phyloP scores from a whole-genome alignment of 2,888 invertebrate genomes.

The Crocallis elinguaria region DNA sequence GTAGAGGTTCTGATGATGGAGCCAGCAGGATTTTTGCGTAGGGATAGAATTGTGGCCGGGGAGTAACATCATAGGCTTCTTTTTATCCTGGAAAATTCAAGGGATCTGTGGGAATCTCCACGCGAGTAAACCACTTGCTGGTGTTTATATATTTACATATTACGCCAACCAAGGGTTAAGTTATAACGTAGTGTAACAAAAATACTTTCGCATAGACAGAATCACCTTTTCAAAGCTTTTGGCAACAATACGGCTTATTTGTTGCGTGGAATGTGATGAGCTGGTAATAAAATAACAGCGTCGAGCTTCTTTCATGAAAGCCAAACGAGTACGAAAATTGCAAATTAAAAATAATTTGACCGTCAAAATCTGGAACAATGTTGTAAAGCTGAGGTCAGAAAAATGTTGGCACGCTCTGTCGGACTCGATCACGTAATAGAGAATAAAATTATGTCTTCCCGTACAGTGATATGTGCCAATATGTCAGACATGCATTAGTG shows the following conservation, averaged over 20 bases:
- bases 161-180: no score
- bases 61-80: no score
- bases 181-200: neutral
- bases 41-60: no score
- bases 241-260: slow-evolving; percentile 26
- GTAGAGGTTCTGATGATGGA: no score
- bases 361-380: slow-evolving; percentile 74
- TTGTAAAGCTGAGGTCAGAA: slow-evolving; percentile 70
- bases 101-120: no score
- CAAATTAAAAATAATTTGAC: slow-evolving; percentile 73
- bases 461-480: slow-evolving; percentile 47
- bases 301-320: slow-evolving; percentile 11
- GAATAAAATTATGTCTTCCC: slow-evolving; percentile 52
- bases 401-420: slow-evolving; percentile 73
- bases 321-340: slow-evolving; percentile 21
- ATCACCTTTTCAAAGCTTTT: slow-evolving; percentile 16
- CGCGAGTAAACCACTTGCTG: no score
- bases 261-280: slow-evolving; percentile 22
- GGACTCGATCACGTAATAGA: slow-evolving; percentile 36
- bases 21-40: no score
- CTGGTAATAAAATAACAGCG: slow-evolving; percentile 12
- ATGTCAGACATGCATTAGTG: slow-evolving; percentile 39
- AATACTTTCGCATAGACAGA: slow-evolving; percentile 1
- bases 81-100: no score
- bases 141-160: no score